Conservation (phyloP, 2,797 vertebrate species). For the Phrynocephalus forsythii region DNA sequence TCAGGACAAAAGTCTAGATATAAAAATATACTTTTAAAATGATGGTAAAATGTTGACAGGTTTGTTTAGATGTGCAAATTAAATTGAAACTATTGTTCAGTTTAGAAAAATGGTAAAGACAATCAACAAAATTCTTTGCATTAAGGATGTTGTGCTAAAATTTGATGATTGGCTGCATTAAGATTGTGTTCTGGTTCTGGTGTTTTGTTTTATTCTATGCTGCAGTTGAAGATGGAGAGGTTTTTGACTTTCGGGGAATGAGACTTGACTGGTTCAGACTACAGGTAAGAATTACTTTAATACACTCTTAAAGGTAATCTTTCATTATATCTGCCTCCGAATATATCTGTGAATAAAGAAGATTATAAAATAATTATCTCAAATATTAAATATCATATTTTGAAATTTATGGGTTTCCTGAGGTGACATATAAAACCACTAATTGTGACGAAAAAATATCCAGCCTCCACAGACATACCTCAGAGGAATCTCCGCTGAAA, state of each 20-base stretch:
- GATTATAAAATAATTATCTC: slow-evolving; percentile 9
- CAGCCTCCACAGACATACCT: not conserved
- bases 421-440: not conserved
- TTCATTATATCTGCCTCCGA: not conserved
- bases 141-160: not conserved
- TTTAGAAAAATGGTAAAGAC: not conserved
- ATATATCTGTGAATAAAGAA: not conserved
- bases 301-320: not conserved
- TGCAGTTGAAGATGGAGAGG: slow-evolving; percentile 97
- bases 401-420: not conserved
- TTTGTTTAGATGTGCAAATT: not conserved
- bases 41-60: not conserved
- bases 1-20: not conserved
- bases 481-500: not conserved
- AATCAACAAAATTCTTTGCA: not conserved
- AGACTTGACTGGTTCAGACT: slow-evolving; percentile 98
- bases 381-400: not conserved
- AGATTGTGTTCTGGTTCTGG: slow-evolving; percentile 11
- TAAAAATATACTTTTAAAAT: not conserved
- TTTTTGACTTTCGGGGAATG: slow-evolving; percentile 99
- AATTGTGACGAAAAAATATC: not conserved
- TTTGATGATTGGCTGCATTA: not conserved
- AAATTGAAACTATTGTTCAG: not conserved
- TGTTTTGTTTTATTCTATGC: slow-evolving; percentile 43
- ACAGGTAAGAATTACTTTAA: slow-evolving; percentile 84